Base-by-base conservation (phyloP, 2,797 vertebrate species). In the Potorous gilbertii region DNA sequence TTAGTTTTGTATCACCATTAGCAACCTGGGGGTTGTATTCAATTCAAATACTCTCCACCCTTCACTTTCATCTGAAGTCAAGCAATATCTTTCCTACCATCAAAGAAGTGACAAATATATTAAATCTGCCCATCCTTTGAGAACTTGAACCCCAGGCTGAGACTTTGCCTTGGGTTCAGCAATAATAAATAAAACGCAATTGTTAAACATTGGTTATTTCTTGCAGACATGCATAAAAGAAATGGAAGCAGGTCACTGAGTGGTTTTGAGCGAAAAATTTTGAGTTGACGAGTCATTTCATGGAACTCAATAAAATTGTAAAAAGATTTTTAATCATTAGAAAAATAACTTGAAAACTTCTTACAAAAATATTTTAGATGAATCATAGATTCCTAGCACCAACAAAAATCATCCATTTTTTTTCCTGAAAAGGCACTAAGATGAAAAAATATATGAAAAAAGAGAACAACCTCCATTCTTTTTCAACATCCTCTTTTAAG, bases 21-120 rank as follows among this genome's bases (percentile, higher is more conserved):
- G 97, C 54, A 92, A 91, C 95, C 89, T 28, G 18, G 94, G 94
- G 93, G 96, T 97, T 98, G 95, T 94, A 95, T 96, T 95, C 98
- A 94, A 93, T 97, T 97, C 97, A 97, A 93, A 97, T 97, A 96
- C 90, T 95, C 56, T 92, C n/a, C 56, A 59, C 40, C 95, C 94
- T 91, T 98, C 97, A 97, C 96, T 97, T 97, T 95, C 92, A 97
- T 98, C 92, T 97, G 95, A 97, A 97, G 96, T 97, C 97, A 96
- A 98, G 97, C 94, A 98, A 97, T 98, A 98, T 97, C 97, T 93
- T 96, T 92, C 52, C 94, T 62, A 93, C 91, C 96, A 97, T 98
- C 97, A 98, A 97, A 81, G 96, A 97, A 94, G 95, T 98, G 98
- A 98, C 98, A 99, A 98, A 98, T 98, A 98, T 98, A 98, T 98